Evolutionary conservation across 92 coral and sea anemone genomes (phyloP), one percentile per base, ranked within the genome.

Genomic region (Umimayanthus kanabou): DNA sequence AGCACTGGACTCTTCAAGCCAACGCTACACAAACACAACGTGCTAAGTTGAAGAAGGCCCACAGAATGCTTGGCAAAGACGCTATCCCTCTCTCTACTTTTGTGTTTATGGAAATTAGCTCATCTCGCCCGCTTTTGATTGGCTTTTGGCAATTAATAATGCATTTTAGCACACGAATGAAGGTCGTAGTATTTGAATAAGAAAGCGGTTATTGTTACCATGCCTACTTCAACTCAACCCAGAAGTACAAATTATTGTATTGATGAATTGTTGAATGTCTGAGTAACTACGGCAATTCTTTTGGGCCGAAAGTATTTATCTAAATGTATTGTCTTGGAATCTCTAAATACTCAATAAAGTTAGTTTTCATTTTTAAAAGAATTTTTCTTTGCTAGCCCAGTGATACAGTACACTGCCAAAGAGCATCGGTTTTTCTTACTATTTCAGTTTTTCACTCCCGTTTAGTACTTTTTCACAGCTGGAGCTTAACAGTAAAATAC

Each of bases 91-190:
- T 80, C 30, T 30, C 43, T 58, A 9, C 80, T 33, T 37, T 80
- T 80, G 42, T 80, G 85, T 61, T 65, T 80, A 58, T 80, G 73
- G 85, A 80, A 57, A 80, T 80, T 39, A 39, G 73, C 20, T n/a
- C 18, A 29, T 7, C 61, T 8, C 45, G 26, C 72, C 61, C 85
- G 45, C 85, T 80, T 58, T 80, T 80, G 85, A 80, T 80, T 80
- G 85, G 85, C 8, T 39, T 22, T 61, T 80, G 85, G 18, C 40
- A 80, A 61, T 80, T 80, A 80, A 80, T 80, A 80, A 80, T 80
- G 85, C 85, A 80, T 80, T 80, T 80, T 80, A 80, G 30, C 85
- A 61, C 50, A 57, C 29, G 43, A 80, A 33, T 18, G 10, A 28
- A 33, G 69, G 29, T 47, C 73, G 26, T 15, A 2, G 55, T 80